phyloP scores from a whole-genome alignment of 2,888 invertebrate genomes.

The Zelleria hepariella region DNA sequence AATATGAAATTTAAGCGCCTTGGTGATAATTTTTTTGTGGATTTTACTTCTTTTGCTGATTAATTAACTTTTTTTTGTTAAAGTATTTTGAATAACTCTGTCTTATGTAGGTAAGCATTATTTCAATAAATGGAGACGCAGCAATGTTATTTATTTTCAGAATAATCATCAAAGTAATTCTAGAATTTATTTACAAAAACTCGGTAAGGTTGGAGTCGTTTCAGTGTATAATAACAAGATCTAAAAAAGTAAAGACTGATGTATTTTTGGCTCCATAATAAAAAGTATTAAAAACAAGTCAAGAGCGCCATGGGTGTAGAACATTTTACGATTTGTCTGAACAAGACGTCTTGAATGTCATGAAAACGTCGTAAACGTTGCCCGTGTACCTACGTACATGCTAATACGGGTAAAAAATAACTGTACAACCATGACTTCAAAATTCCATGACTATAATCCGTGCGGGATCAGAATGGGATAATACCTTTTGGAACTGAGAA shows the following conservation, averaged over 20 bases:
- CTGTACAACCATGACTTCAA: too few relatives aligned
- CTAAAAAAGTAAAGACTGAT: not conserved
- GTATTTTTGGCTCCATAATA: not conserved
- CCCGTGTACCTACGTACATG: conserved; percentile 23
- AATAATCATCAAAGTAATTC: too few relatives aligned
- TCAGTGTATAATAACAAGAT: not conserved
- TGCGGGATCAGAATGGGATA: too few relatives aligned
- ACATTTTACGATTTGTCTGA: conserved; percentile 45
- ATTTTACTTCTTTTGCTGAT: not conserved
- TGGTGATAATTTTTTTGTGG: not conserved
- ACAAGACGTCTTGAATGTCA: conserved; percentile 40
- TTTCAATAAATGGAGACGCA: too few relatives aligned
- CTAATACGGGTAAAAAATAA: not conserved
- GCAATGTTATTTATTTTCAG: too few relatives aligned
- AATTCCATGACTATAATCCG: too few relatives aligned
- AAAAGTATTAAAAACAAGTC: conserved; percentile 23
- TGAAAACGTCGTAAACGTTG: conserved; percentile 63
- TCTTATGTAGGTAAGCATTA: conserved; percentile 25
- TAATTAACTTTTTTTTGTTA: not conserved
- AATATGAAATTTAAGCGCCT: not conserved
- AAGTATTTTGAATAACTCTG: too few relatives aligned
- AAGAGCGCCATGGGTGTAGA: conserved; percentile 23
- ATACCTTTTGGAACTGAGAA: too few relatives aligned
- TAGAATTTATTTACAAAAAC: not conserved
- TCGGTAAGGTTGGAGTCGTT: not conserved